phyloP scores from a whole-genome alignment of 2,888 invertebrate species.

The Oscheius sp. region DNA sequence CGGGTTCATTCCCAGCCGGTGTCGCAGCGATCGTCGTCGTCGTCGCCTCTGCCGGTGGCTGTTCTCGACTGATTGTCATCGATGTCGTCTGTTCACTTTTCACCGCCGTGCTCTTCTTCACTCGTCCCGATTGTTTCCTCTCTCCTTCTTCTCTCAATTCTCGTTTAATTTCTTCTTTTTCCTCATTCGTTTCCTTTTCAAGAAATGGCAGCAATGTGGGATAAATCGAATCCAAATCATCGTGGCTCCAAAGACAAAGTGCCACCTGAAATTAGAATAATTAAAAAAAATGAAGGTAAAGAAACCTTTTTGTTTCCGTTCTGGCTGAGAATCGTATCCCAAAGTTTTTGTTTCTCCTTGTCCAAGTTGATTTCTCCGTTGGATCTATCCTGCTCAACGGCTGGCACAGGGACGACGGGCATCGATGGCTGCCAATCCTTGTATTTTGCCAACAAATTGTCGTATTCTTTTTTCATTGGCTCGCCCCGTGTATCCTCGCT shows the following conservation, averaged over 20 bases:
- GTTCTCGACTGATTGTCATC: not conserved
- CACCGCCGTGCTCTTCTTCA: not conserved
- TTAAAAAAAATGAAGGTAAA: not conserved
- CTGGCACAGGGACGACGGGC: not conserved
- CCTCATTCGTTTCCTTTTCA: not conserved
- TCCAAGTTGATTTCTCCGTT: no score
- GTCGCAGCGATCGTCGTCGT: no score
- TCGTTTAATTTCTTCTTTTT: not conserved
- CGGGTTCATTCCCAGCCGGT: not conserved
- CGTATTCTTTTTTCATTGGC: not conserved
- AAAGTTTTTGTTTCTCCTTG: not conserved
- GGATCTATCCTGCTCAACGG: not conserved
- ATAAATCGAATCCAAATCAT: not conserved
- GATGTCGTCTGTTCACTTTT: not conserved
- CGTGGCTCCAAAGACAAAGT: not conserved
- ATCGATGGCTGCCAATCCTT: not conserved
- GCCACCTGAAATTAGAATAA: not conserved
- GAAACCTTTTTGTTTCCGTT: not conserved
- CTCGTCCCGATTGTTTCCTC: not conserved
- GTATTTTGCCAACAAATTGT: not conserved
- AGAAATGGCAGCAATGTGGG: not conserved
- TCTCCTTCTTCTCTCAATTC: not conserved
- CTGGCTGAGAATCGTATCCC: not conserved
- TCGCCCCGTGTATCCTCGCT: not conserved
- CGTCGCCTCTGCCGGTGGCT: not conserved